Conservation (phyloP, 2,113 vertebrate species). For the Ageneiosus marmoratus region DNA sequence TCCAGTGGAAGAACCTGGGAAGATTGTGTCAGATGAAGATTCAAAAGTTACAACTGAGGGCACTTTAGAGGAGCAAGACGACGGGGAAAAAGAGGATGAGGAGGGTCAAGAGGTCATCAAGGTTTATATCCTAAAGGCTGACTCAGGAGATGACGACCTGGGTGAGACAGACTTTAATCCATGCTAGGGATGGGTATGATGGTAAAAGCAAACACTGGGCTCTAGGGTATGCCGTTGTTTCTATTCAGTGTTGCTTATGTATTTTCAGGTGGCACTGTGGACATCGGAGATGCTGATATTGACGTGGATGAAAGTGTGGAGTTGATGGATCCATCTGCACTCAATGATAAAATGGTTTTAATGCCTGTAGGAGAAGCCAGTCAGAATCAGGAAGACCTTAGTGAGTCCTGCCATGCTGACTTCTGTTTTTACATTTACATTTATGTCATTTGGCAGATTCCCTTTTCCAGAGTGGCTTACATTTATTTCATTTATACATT, state of each 20-base stretch:
- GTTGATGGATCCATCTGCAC: constrained; percentile 77
- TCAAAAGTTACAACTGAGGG: constrained; percentile 87
- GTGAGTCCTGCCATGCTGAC: constrained; percentile 45
- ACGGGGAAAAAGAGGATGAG: constrained; percentile 91
- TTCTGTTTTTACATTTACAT: too few relatives aligned
- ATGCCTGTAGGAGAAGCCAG: constrained; percentile 87
- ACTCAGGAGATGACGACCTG: constrained; percentile 94
- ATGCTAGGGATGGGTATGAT: background rate
- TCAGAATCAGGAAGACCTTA: constrained; percentile 85
- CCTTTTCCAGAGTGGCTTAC: too few relatives aligned
- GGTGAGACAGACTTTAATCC: constrained; percentile 74
- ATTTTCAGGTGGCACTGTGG: constrained; percentile 84
- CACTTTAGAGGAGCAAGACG: constrained; percentile 79
- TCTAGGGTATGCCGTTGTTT: background rate
- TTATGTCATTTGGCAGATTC: too few relatives aligned
- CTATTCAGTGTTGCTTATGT: background rate
- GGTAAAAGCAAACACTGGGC: background rate
- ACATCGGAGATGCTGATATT: constrained; percentile 85
- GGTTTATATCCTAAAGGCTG: constrained; percentile 98
- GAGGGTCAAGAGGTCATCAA: constrained; percentile 98
- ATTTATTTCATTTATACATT: too few relatives aligned
- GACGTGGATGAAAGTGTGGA: constrained; percentile 82
- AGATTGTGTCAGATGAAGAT: constrained; percentile 90
- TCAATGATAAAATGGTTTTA: constrained; percentile 88
- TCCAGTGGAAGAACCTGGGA: constrained; percentile 94